Base-by-base conservation (phyloP, 2,888 invertebrate species). In the Amphiduros pacificus region DNA sequence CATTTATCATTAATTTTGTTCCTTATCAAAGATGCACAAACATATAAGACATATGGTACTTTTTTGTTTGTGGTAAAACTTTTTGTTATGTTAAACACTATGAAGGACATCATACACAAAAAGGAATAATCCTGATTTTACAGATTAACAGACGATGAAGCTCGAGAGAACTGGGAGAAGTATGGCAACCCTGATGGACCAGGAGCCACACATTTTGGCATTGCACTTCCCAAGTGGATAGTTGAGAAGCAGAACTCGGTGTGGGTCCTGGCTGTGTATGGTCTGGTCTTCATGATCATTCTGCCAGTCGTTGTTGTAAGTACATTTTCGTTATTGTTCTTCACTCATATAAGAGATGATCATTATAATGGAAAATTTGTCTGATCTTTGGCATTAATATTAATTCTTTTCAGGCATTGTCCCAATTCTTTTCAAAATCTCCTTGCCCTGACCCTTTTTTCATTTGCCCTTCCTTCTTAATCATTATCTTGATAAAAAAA, bases 141-240 rank as follows among this genome's bases (percentile, higher is more conserved):
- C 66, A 96, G 96, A 22, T 86, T 99, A 64, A 99, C 99, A 61
- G 96, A 99, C 85, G 97, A 98, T 71, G 95, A 97, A 82, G 92
- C 98, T 1, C 88, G 93, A 68, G 90, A 91, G 80, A 99, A 99
- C 85, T 99, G 96, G 94, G 96, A 98, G 80, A 93, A 93, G 81
- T 96, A 97, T 87, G 99, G 99, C 26, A 99, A 99, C 86, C 99
- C 99, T 1, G 99, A 99, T 87, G 99, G 99, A 2, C 99, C 99
- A 0, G 97, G 96, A 67, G 98, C 96, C 27, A 98, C 96, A 89
- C 94, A 94, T 74, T 99, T 99, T 87, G 99, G 99, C 62, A 99
- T 99, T 80, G 99, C 99, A 6, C 83, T 99, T 58, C 99, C 99
- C 5, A 97, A 98, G 59, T 99, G 99, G 99, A 96, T 99, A 82